These are phyloP conservation scores for Aradophagus sp. DNA, from an alignment of 1,140 invertebrate genomes.

Conservation along the genomic window DNA sequence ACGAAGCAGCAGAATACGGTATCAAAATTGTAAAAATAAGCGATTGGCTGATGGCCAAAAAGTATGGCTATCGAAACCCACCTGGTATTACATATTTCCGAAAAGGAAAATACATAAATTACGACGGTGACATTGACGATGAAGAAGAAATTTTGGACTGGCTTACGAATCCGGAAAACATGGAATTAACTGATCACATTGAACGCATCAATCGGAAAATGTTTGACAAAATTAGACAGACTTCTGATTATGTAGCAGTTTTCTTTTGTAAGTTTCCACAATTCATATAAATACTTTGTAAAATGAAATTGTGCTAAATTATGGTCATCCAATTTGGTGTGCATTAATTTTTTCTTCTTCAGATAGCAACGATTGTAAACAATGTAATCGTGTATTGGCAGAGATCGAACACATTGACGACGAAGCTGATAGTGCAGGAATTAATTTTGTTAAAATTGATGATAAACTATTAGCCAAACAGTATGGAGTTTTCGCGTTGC, in stretches of 20 bases:
- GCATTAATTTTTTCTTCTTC: conserved; percentile 72
- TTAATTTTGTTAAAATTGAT: conserved; percentile 94
- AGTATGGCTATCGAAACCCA: conserved; percentile 91
- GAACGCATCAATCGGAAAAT: conserved; percentile 95
- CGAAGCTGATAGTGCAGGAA: conserved; percentile 92
- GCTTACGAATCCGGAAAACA: conserved; percentile 94
- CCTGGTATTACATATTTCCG: conserved; percentile 94
- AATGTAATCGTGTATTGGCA: conserved; percentile 89
- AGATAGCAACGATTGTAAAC: conserved; percentile 96
- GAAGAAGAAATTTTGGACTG: conserved; percentile 95
- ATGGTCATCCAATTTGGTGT: no score
- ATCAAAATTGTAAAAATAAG: conserved; percentile 93
- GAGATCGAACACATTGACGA: conserved; percentile 96
- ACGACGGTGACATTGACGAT: conserved; percentile 93
- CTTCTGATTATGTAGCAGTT: conserved; percentile 93
- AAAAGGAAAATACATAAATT: conserved; percentile 92
- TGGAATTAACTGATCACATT: conserved; percentile 95
- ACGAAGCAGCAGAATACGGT: conserved; percentile 92
- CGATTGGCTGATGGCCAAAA: conserved; percentile 94
- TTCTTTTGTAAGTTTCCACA: conserved; percentile 89
- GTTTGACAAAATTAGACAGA: conserved; percentile 93
- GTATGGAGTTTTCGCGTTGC: conserved; percentile 90
- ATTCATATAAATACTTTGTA: no score
- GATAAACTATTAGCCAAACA: conserved; percentile 91
- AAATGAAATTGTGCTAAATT: no score